phyloP scores from a whole-genome alignment of 2,797 vertebrate genomes.

The Phrynocephalus vlangalii region DNA sequence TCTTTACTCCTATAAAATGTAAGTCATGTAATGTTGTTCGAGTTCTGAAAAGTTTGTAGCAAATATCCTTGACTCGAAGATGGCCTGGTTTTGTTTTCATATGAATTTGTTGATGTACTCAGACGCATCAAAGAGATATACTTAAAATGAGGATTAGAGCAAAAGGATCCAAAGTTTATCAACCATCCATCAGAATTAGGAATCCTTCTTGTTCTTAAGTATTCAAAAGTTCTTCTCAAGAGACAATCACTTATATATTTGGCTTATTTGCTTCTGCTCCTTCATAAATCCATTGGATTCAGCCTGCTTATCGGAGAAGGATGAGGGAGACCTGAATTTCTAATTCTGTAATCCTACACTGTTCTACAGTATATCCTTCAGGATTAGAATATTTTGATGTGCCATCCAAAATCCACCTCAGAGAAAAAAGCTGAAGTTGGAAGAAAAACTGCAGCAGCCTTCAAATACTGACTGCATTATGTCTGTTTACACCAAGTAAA shows the following conservation, averaged over 20 bases:
- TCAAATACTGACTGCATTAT: not conserved
- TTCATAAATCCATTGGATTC: not conserved
- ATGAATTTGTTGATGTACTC: not conserved
- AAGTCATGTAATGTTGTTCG: not conserved
- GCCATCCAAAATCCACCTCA: not conserved
- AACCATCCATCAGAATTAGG: not conserved
- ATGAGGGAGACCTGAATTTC: not conserved
- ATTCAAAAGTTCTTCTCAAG: not conserved
- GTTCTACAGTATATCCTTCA: not conserved
- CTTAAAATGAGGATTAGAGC: not conserved
- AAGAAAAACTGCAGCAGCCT: not conserved
- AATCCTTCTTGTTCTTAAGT: not conserved
- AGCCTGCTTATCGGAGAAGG: not conserved
- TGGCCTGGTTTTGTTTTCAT: not conserved
- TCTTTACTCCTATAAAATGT: not conserved
- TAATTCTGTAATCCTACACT: not conserved
- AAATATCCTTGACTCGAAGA: not conserved
- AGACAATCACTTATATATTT: not conserved
- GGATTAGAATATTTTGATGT: not conserved
- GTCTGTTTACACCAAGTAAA: no score
- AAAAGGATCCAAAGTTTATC: not conserved
- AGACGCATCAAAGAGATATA: not conserved
- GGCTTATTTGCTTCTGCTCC: not conserved
- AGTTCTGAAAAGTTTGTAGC: not conserved
- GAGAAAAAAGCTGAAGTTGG: no score